A percentile compares a stretch with the other conserved stretches of the same genome.
Evolutionary conservation across 1,140 invertebrate species (phyloP).

Genomic region (Hylyphantes graminicola): DNA sequence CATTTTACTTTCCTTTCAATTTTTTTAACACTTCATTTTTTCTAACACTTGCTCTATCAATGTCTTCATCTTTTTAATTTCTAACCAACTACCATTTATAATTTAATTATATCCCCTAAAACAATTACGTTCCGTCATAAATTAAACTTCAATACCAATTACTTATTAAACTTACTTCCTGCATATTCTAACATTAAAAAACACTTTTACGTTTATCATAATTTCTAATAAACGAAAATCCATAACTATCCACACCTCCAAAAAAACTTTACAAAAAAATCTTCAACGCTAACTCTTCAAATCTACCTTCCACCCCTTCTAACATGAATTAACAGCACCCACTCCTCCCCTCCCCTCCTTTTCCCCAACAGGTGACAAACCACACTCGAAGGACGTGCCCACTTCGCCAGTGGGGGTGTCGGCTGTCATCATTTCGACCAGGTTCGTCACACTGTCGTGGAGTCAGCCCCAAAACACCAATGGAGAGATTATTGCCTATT

Average conservation of each 20-base stretch:
- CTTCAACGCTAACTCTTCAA: background rate
- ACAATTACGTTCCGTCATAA: too few relatives aligned
- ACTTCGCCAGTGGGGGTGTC: constrained; percentile 79
- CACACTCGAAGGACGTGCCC: constrained; percentile 69
- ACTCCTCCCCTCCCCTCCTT: constrained; percentile 25
- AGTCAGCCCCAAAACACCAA: constrained; percentile 76
- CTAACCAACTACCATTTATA: too few relatives aligned
- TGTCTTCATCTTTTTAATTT: too few relatives aligned
- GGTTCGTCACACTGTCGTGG: constrained; percentile 88
- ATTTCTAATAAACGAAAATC: background rate
- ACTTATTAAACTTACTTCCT: too few relatives aligned
- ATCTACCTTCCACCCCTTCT: background rate
- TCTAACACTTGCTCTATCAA: too few relatives aligned
- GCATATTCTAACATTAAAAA: too few relatives aligned
- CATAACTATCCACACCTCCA: background rate
- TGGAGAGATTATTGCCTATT: constrained; percentile 81
- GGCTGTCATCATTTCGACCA: constrained; percentile 79
- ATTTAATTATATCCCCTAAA: too few relatives aligned
- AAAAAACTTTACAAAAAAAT: background rate
- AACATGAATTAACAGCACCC: constrained; percentile 2
- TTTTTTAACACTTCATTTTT: too few relatives aligned
- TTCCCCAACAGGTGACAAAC: constrained; percentile 59
- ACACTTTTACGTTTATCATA: too few relatives aligned
- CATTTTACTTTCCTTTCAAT: too few relatives aligned
- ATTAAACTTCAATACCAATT: too few relatives aligned